Evolutionary conservation across 2,888 invertebrate species (phyloP).

Genomic region (Tenthredo scrophulariae): DNA sequence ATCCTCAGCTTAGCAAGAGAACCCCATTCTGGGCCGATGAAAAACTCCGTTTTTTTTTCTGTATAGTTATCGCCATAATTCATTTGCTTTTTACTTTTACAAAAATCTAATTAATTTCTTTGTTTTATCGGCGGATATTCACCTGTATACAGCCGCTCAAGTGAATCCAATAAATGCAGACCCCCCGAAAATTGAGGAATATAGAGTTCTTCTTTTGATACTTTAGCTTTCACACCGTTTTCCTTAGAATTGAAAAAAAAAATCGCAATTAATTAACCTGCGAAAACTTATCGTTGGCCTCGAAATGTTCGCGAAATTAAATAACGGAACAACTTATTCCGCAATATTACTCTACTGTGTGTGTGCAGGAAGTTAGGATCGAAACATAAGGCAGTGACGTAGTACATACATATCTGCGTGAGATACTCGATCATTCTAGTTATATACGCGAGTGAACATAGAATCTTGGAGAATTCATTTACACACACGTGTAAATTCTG

Average conservation of each 20-base stretch:
- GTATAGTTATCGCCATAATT: no score
- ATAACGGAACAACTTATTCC: constrained; percentile 31
- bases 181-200: not conserved
- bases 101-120: not conserved
- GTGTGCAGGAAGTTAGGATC: not conserved
- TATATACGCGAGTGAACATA: not conserved
- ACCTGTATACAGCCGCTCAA: not conserved
- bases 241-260: not conserved
- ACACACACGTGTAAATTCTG: not conserved
- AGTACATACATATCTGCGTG: not conserved
- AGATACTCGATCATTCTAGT: constrained; percentile 36
- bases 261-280: not conserved
- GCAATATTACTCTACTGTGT: not conserved
- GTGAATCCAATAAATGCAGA: no score
- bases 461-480: not conserved
- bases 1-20: not conserved
- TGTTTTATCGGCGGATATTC: not conserved
- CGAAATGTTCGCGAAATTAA: constrained; percentile 20
- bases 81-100: not conserved
- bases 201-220: not conserved
- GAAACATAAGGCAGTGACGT: constrained; percentile 15
- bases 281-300: not conserved
- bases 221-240: not conserved
- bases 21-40: constrained; percentile 27
- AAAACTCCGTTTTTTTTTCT: constrained; percentile 2